These are phyloP conservation scores for Malurus melanocephalus DNA, from an alignment of 2,113 vertebrate genomes.

Conservation along the genomic window DNA sequence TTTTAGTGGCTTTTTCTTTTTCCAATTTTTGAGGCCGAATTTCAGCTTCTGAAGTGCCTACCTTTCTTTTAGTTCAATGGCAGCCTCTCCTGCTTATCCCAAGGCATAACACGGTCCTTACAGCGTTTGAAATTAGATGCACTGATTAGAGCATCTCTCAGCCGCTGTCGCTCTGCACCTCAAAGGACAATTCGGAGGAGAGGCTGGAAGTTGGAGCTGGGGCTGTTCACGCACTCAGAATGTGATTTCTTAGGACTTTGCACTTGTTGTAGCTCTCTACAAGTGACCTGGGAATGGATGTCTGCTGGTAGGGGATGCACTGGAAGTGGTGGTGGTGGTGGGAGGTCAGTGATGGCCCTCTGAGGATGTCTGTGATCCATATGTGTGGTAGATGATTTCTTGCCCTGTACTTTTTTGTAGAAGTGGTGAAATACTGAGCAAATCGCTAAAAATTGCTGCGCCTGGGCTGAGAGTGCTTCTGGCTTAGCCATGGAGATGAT, in stretches of 20 bases:
- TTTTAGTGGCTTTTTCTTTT: neutral
- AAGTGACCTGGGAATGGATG: neutral
- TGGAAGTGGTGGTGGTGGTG: neutral
- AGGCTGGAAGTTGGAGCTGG: neutral
- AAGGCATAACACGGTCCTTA: slow-evolving; percentile 16
- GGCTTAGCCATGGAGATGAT: neutral
- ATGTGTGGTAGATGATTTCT: fast-evolving
- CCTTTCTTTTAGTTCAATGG: slow-evolving; percentile 25
- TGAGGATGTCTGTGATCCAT: fast-evolving
- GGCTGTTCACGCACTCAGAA: neutral
- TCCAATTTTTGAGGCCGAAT: neutral
- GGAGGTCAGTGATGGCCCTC: neutral
- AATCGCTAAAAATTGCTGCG: neutral
- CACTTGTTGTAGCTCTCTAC: neutral
- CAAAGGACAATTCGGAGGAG: neutral
- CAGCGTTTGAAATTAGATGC: neutral
- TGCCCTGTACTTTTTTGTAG: too few relatives aligned
- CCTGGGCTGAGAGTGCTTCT: neutral
- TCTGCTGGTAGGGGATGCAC: neutral
- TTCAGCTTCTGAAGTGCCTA: slow-evolving; percentile 5
- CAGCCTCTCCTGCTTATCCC: slow-evolving; percentile 6
- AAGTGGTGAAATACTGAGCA: neutral
- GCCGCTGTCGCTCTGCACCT: neutral
- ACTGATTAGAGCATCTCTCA: slow-evolving; percentile 35
- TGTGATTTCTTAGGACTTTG: neutral